Evolutionary conservation across 1,140 invertebrate species (phyloP).

Genomic region (Bombyx mori): ASM3026992v2 NC_085128.1:8553501-8554000

Average conservation of each 20-base stretch:
- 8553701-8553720: constrained; percentile 71
- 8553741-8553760: constrained; percentile 74
- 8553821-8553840: no score
- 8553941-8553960: background rate
- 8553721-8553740: constrained; percentile 74
- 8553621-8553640: constrained; percentile 69
- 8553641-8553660: constrained; percentile 40
- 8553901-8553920: background rate
- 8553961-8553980: constrained; percentile 77
- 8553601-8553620: constrained; percentile 79
- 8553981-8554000: constrained; percentile 73
- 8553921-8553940: background rate
- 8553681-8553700: constrained; percentile 72
- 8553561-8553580: no score
- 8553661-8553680: constrained; percentile 55
- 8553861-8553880: background rate
- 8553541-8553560: no score
- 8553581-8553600: no score
- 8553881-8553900: background rate
- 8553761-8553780: constrained; percentile 70
- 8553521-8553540: no score
- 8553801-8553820: background rate
- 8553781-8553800: constrained; percentile 70
- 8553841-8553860: background rate
- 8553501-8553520: no score